A percentile compares a stretch with the other conserved stretches of the same genome.
Evolutionary conservation across 2,113 vertebrate species (phyloP).

Genomic region (Pao palembangensis): DNA sequence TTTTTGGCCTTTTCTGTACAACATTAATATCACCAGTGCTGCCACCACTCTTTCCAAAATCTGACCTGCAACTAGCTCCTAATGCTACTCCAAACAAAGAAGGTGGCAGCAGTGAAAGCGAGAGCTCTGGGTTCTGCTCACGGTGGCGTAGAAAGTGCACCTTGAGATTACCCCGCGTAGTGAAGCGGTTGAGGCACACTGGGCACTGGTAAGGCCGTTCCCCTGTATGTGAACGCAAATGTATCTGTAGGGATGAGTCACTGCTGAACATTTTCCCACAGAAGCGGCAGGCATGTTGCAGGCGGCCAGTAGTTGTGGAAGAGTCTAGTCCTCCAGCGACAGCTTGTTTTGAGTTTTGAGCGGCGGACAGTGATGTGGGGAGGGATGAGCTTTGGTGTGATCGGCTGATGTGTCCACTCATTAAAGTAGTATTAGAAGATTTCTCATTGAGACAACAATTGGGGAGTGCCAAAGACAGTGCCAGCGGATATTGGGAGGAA

Average conservation of each 20-base stretch:
- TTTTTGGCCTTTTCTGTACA: constrained; percentile 70
- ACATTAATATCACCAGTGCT: constrained; percentile 66
- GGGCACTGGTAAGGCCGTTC: constrained; percentile 91
- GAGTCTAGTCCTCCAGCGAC: constrained; percentile 41
- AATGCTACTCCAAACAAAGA: constrained; percentile 71
- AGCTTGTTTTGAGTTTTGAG: constrained; percentile 57
- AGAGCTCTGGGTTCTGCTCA: constrained; percentile 88
- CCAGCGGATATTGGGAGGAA: constrained; percentile 63
- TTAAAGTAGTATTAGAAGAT: constrained; percentile 65
- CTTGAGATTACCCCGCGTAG: constrained; percentile 90
- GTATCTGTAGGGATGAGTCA: constrained; percentile 90
- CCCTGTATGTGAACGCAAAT: constrained; percentile 88
- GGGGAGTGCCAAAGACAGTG: constrained; percentile 68
- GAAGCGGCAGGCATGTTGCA: constrained; percentile 84
- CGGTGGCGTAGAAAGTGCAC: constrained; percentile 90
- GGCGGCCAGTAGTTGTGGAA: constrained; percentile 50
- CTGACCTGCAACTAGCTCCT: constrained; percentile 48
- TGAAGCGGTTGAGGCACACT: constrained; percentile 90
- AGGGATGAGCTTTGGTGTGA: constrained; percentile 62
- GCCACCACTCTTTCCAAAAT: constrained; percentile 50
- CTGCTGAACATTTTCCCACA: constrained; percentile 89
- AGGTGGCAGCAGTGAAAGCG: constrained; percentile 87
- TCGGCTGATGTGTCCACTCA: constrained; percentile 55
- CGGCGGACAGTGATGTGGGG: constrained; percentile 42
- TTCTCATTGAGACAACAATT: constrained; percentile 78